Percentiles rank a stretch among this genome's conserved stretches.
These are phyloP conservation scores for Lagopus muta DNA, from an alignment of 2,113 vertebrate species.

Conservation along the genomic window DNA sequence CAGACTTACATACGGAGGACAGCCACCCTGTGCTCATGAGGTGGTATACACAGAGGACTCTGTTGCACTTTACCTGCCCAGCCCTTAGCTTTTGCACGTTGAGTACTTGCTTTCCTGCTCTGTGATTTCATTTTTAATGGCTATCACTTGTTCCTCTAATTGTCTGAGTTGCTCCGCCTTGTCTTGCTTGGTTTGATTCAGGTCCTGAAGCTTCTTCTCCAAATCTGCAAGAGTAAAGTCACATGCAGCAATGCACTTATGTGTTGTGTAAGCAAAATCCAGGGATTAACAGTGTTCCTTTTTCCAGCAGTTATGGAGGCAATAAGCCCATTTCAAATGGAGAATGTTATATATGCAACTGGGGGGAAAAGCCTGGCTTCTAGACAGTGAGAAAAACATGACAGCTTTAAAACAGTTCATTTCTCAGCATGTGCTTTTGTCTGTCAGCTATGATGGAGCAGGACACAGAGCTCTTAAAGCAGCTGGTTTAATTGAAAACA, in stretches of 20 bases:
- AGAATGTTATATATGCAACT: neutral
- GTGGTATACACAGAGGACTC: neutral
- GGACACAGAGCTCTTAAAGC: neutral
- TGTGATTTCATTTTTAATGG: constrained; percentile 78
- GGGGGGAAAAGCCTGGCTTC: neutral
- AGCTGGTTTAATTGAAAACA: neutral
- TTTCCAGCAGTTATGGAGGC: neutral
- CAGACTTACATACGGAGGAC: neutral
- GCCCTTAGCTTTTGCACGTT: constrained; percentile 73
- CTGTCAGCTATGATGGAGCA: neutral
- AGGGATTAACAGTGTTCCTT: neutral
- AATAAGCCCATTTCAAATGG: constrained; percentile 4
- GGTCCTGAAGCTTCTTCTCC: constrained; percentile 81
- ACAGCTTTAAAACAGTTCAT: constrained; percentile 7
- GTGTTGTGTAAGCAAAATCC: neutral
- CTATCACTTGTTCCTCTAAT: constrained; percentile 74
- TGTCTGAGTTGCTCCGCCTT: constrained; percentile 78
- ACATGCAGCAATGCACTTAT: neutral
- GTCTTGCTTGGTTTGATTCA: constrained; percentile 75
- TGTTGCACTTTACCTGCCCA: neutral
- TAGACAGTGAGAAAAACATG: neutral
- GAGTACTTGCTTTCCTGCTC: constrained; percentile 72
- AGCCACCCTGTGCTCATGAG: neutral
- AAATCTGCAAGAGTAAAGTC: constrained; percentile 79
- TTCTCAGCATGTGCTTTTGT: constrained; percentile 26